Base-by-base conservation (phyloP, 2,888 invertebrate species). In the Exephanes ischioxanthus region DNA sequence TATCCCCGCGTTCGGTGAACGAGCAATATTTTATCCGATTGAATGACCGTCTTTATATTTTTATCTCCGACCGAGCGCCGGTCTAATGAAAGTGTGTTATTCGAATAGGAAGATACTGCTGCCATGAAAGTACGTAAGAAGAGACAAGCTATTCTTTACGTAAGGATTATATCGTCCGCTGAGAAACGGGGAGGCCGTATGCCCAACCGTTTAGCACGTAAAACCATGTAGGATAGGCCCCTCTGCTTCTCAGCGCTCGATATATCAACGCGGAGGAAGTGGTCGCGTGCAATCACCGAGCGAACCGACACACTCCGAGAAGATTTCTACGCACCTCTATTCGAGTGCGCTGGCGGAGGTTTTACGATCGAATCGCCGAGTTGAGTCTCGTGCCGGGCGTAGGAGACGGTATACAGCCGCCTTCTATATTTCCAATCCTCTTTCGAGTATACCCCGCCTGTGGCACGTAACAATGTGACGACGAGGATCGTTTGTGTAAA, bases 301-400 rank as follows among this genome's bases (percentile, higher is more conserved):
- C 16, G 67, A 84, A 81, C 68, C 37, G 75, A 75, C 26, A 68
- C 48, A 75, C 51, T 11, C 26, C 11, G 22, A 41, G 68, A 45
- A 11, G 66, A 63, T 66, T 41, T 67, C 22, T 61, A 67, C 26
- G 26, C 76, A 45, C 45, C 45, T 51, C 37, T 71, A 73, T 72
- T 84, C 53, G 30, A 33, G 67, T 51, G 68, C 45, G 19, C 37
- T 73, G 61, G 33, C 58, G 58, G 26, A 58, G 37, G 41, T 81
- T 84, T 84, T 78, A 84, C 81, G 84, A 84, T 78, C 84, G 81
- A 68, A 68, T 70, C 67, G 66, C 61, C 81, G 80, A 68, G 77
- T 66, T 75, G 45, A 63, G 55, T 80, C 63, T 55, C 61, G 16
- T 11, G 33, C 37, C 22, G n/a, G 16, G 76, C 72, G 81, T 78